These are phyloP conservation scores for Araneus ventricosus DNA, from an alignment of 1,140 invertebrate genomes.

Conservation along the genomic window DNA sequence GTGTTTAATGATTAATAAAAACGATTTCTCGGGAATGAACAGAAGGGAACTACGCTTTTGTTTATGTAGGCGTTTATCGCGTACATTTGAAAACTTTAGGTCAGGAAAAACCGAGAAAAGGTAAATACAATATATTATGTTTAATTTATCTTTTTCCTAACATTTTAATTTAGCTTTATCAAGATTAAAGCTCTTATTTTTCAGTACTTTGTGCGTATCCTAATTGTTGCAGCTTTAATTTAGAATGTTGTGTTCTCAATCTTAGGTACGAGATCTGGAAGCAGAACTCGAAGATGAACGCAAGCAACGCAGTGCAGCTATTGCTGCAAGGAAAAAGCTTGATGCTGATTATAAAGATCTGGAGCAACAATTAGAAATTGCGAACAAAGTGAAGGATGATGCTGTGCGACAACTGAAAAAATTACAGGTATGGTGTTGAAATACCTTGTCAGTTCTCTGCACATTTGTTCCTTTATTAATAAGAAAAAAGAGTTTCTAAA, in stretches of 20 bases:
- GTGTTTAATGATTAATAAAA: too few species aligned
- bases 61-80: too few species aligned
- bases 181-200: not conserved
- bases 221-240: not conserved
- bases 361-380: slow-evolving; percentile 95
- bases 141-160: too few species aligned
- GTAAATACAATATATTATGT: too few species aligned
- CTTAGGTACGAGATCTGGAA: slow-evolving; percentile 89
- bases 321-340: slow-evolving; percentile 94
- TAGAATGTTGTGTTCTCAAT: not conserved
- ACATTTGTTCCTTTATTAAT: too few species aligned
- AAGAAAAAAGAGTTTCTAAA: too few species aligned
- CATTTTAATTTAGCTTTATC: too few species aligned
- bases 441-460: too few species aligned
- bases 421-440: slow-evolving; percentile 82
- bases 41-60: too few species aligned
- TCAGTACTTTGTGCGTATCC: not conserved
- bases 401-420: slow-evolving; percentile 97
- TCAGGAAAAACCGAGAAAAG: too few species aligned
- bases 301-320: slow-evolving; percentile 93
- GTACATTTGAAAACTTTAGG: too few species aligned
- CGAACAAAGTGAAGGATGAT: slow-evolving; percentile 98
- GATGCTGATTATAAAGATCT: slow-evolving; percentile 97
- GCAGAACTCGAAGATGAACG: slow-evolving; percentile 97
- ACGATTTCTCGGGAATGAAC: too few species aligned